Percentiles rank a stretch among this genome's conserved stretches.
These are phyloP conservation scores for Halcyon badia DNA, from an alignment of 2,797 vertebrate species.

Conservation along the genomic window DNA sequence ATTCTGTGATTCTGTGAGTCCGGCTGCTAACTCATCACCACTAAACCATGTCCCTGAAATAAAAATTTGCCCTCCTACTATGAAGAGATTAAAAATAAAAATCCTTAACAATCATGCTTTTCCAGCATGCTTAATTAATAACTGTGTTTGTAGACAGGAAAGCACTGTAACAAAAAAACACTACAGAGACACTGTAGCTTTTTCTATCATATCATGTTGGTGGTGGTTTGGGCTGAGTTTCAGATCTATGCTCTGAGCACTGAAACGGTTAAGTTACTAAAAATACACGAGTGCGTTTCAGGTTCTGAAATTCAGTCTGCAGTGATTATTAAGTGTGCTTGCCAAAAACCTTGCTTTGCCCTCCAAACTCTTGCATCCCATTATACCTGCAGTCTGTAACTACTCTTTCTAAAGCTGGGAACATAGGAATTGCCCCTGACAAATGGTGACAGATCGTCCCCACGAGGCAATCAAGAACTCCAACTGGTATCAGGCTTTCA, in stretches of 20 bases:
- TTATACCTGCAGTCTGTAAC: constrained; percentile 18
- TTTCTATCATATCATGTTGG: not conserved
- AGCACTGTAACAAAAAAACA: not conserved
- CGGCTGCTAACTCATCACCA: not conserved
- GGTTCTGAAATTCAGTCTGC: not conserved
- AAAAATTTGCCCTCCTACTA: not conserved
- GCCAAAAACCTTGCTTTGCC: constrained; percentile 32
- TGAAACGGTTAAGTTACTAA: not conserved
- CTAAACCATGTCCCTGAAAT: not conserved
- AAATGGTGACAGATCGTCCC: not conserved
- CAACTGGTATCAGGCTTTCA: not conserved
- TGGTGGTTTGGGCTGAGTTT: not conserved
- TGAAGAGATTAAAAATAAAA: not conserved
- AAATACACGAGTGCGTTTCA: not conserved
- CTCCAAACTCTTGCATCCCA: not conserved
- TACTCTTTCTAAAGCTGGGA: not conserved
- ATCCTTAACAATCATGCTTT: not conserved
- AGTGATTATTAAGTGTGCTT: constrained; percentile 1
- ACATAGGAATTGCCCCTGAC: not conserved
- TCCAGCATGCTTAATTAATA: not conserved
- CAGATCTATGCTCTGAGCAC: not conserved
- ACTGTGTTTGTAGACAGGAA: not conserved
- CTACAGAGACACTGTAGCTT: not conserved
- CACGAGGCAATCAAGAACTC: not conserved
- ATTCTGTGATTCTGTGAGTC: not conserved